Evolutionary conservation across 1,140 invertebrate genomes (phyloP), one percentile per base, ranked within the genome.

Genomic region (Halesus radiatus): DNA sequence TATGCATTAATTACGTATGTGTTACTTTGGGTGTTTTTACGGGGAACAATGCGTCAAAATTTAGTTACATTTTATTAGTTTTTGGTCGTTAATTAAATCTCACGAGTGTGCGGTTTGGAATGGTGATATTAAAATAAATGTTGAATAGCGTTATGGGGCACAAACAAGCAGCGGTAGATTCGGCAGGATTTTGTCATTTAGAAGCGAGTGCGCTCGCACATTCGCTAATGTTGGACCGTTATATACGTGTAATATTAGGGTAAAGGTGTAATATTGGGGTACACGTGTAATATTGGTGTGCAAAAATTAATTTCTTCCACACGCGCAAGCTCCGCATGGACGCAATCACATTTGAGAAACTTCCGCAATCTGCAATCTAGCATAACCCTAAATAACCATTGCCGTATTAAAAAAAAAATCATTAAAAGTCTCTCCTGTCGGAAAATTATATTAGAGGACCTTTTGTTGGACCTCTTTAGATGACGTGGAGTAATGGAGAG

Each of bases 101-200:
- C 37, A 45, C 20, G 45, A 50, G 68, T 54, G 72, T 37, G 54
- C 72, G 72, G 23, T 75, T 75, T 75, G 8, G 58, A 32, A 56
- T 74, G 23, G 22, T 23, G 72, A 32, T 58, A 60, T 75, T 75
- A 75, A 75, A 58, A 58, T 26, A 58, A 75, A 75, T 32, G 72
- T 53, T 20, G 23, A 29, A 75, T 53, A 37, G 6, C 72, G 26
- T 75, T 37, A 75, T 37, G 54, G 54, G 20, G 58, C 20, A 56
- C 53, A 60, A 75, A 15, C 20, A 58, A 32, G 53, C 13, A 37
- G 13, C 10, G 26, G 72, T 32, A 75, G 54, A 75, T 75, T 75
- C 18, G n/a, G 68, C 45, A 45, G 23, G 50, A 72, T 72, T 50
- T 72, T 52, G 68, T 52, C 26, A 66, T 26, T 66, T 37, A 37